Evolutionary conservation across 2,113 vertebrate species (phyloP).

Genomic region (Gallinago jamesoni): DNA sequence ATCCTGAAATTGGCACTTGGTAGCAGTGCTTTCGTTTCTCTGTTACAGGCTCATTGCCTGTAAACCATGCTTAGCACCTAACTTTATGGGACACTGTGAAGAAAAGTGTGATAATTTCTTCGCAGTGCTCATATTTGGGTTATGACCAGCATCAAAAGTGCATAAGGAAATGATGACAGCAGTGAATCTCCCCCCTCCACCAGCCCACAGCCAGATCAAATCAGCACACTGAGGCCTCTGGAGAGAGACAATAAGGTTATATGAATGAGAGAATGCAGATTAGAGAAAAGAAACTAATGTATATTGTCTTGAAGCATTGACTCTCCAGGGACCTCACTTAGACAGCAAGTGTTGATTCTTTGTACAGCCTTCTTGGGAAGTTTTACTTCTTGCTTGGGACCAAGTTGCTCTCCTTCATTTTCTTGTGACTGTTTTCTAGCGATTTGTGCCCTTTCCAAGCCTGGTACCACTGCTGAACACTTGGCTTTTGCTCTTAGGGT

Average conservation of each 20-base stretch:
- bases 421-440: background rate
- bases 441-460: background rate
- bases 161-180: background rate
- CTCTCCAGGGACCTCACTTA: background rate
- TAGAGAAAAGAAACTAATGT: background rate
- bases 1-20: background rate
- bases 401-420: background rate
- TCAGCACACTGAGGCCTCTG: background rate
- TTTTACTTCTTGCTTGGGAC: background rate
- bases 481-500: background rate
- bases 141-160: background rate
- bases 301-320: background rate
- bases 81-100: background rate
- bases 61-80: background rate
- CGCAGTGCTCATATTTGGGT: rapidly evolving
- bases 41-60: background rate
- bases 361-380: background rate
- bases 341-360: background rate
- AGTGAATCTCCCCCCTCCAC: background rate
- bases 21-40: background rate
- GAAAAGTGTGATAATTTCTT: background rate
- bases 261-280: rapidly evolving
- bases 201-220: rapidly evolving
- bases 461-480: background rate
- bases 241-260: background rate